Conservation (phyloP, 2,113 vertebrate genomes). For the Lophius piscatorius region DNA sequence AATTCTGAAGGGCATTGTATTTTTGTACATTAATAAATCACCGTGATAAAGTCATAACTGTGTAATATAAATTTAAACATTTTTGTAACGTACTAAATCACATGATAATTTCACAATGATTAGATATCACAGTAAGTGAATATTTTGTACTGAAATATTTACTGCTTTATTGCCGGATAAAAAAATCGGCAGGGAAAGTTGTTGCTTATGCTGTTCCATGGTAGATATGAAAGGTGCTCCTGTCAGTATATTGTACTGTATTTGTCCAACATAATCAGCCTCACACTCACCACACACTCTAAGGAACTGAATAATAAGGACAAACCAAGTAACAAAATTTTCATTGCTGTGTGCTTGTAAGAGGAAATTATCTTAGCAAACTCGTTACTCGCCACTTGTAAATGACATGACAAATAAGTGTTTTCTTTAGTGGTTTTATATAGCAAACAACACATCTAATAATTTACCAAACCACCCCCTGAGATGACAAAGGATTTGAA, state of each 20-base stretch:
- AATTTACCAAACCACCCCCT: slow-evolving; percentile 4
- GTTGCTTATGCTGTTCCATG: background rate
- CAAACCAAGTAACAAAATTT: slow-evolving; percentile 39
- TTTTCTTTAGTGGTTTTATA: slow-evolving; percentile 1
- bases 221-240: slow-evolving; percentile 36
- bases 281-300: slow-evolving; percentile 18
- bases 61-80: too few relatives aligned
- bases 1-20: too few relatives aligned
- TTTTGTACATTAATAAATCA: too few relatives aligned
- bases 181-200: slow-evolving; percentile 36
- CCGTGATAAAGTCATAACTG: too few relatives aligned
- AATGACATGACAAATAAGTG: slow-evolving; percentile 41
- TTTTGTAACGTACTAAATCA: too few relatives aligned
- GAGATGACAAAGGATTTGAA: slow-evolving; percentile 25
- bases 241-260: slow-evolving; percentile 46
- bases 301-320: slow-evolving; percentile 35
- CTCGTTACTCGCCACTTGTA: slow-evolving; percentile 40
- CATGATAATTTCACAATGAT: too few relatives aligned
- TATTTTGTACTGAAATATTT: too few relatives aligned
- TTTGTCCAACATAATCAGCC: slow-evolving; percentile 50
- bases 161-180: too few relatives aligned
- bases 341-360: slow-evolving; percentile 39
- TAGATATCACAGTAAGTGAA: too few relatives aligned
- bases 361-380: slow-evolving; percentile 29
- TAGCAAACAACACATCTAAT: slow-evolving; percentile 27